Percentiles rank a stretch among this genome's conserved stretches.
Evolutionary conservation across 2,797 vertebrate genomes (phyloP).

Genomic region (Alca torda): DNA sequence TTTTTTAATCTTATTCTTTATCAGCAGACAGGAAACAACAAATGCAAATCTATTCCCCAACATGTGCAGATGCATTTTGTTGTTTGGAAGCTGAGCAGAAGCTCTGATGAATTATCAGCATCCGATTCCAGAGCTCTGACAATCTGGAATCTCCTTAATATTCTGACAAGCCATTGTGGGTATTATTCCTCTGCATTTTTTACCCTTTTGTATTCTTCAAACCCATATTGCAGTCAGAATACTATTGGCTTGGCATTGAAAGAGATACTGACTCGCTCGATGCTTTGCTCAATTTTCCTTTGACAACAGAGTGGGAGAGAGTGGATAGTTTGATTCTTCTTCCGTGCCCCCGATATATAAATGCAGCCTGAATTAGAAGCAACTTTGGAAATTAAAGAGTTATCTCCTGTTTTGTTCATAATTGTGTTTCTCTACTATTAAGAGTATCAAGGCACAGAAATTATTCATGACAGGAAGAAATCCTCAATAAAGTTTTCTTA

Average conservation of each 20-base stretch:
- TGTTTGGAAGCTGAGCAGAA: constrained; percentile 17
- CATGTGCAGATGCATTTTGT: background rate
- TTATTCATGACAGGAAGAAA: background rate
- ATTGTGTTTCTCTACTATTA: background rate
- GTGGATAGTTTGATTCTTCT: background rate
- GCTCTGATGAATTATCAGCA: constrained; percentile 13
- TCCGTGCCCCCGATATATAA: background rate
- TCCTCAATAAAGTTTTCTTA: background rate
- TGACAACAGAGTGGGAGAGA: background rate
- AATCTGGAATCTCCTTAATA: constrained; percentile 34
- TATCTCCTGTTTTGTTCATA: background rate
- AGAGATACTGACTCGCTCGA: background rate
- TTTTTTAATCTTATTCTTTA: background rate
- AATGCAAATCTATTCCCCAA: background rate
- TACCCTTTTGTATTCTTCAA: background rate
- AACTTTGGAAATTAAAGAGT: background rate
- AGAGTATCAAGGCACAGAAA: background rate
- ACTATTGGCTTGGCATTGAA: constrained; percentile 8
- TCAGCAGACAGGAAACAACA: background rate
- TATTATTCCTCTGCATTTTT: constrained; percentile 26
- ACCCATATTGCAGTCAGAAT: background rate
- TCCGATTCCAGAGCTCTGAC: constrained; percentile 21
- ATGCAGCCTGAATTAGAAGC: background rate
- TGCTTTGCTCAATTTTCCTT: constrained; percentile 5
- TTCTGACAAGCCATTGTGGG: background rate